Base-by-base conservation (phyloP, 2,888 invertebrate genomes). In the Dryomyza anilis region DNA sequence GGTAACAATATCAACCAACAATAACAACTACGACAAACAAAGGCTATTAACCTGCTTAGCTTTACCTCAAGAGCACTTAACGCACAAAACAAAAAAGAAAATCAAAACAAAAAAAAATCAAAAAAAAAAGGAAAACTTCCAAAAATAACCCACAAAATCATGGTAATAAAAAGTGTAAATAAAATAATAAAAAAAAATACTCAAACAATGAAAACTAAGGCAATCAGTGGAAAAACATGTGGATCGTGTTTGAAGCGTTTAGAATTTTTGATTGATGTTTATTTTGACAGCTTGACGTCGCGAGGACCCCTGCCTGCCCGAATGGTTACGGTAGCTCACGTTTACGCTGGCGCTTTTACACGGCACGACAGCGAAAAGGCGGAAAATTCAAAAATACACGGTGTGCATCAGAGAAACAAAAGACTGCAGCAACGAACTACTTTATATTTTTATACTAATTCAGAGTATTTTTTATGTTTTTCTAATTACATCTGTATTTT, bases 391-490 rank as follows among this genome's bases (percentile, higher is more conserved):
- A n/a, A n/a, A n/a, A n/a, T n/a, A n/a, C n/a, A n/a, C n/a, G n/a
- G n/a, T n/a, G 25, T 52, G 16, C 45, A 29, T 12, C 2, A 19
- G 36, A 23, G 8, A 57, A 56, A 64, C 61, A 57, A 61, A 65
- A 65, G 61, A 65, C 33, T 57, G 55, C 56, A 65, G 52, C 21
- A 16, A 61, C 36, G 14, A 61, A 61, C 61, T 61, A 45, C 16
- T 46, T 2, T 43, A 5, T 29, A 16, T 39, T 39, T 1, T 39
- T 36, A 36, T 14, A 4, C 10, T 36, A 14, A 3, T 4, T 36
- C 6, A 4, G 3, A 36, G n/a, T 14, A 36, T 36, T 36, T 36
- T 36, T 4, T 14, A 36, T 36, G 36, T 36, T n/a, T 36, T 36
- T 36, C 10, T 33, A n/a, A n/a, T n/a, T n/a, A n/a, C n/a, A n/a